Evolutionary conservation across 2,888 invertebrate species (phyloP), one percentile per base, ranked within the genome.

Genomic region (Caenorhabditis panamensis): DNA sequence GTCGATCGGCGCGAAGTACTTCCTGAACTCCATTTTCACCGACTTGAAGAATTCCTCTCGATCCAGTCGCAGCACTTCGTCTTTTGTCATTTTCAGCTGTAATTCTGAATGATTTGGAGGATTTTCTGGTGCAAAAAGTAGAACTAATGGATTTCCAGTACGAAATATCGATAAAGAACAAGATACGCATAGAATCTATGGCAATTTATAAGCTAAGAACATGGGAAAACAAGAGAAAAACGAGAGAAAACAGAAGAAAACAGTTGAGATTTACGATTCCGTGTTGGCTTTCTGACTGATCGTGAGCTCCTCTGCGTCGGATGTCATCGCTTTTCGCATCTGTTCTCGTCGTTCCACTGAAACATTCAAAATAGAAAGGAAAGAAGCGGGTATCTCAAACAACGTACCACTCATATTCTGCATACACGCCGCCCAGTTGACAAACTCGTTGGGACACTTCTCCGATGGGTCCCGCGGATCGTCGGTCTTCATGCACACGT

Each of bases 371-470:
- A 9, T 31, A 11, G 49, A 20, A 20, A 22, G 41, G 28, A 68
- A 16, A 59, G 16, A n/a, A n/a, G n/a, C n/a, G n/a, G n/a, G n/a
- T n/a, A n/a, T n/a, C n/a, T n/a, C n/a, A n/a, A n/a, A n/a, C n/a
- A 59, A 53, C 44, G 13, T 20, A 73, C 85, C 82, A 64, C 66
- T 78, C 68, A 85, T 64, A 75, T 85, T 85, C 69, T 85, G 85
- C 83, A 85, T 82, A 64, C 85, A 85, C 9, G 82, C 83, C 5
- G 83, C 84, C 85, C 85, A 85, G 61, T 83, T 51, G 11, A 85
- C 82, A 49, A 85, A 85, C 62, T 85, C 69, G 47, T 82, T 69
- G 20, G 85, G 85, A 51, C 85, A 85, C 31, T 83, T 83, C 16
- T 61, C 69, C 0, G 77, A 64, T 0, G 81, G 82, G 58, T 85